phyloP scores from a whole-genome alignment of 2,888 invertebrate species.

The Exephanes ischioxanthus region DNA sequence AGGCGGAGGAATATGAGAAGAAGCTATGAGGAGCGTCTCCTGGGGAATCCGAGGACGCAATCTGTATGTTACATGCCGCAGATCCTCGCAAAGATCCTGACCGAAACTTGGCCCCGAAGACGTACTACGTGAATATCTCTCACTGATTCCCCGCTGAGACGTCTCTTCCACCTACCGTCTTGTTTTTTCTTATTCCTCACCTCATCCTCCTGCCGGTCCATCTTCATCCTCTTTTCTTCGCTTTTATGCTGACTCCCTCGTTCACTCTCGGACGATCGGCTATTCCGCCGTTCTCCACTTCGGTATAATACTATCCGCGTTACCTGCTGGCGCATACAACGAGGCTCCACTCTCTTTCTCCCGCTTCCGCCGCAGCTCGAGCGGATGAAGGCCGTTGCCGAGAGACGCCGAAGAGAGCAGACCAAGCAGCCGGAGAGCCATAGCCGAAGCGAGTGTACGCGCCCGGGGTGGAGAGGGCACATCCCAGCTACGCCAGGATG shows the following conservation, averaged over 20 bases:
- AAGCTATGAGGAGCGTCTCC: neutral
- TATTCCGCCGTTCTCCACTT: constrained; percentile 58
- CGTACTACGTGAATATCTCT: constrained; percentile 48
- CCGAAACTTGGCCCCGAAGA: constrained; percentile 28
- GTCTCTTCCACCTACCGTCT: neutral
- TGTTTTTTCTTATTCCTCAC: constrained; percentile 23
- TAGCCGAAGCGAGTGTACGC: constrained; percentile 58
- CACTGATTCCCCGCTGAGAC: constrained; percentile 20
- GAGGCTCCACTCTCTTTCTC: constrained; percentile 29
- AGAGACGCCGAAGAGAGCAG: constrained; percentile 49
- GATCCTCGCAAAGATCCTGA: constrained; percentile 33
- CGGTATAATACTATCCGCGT: constrained; percentile 61
- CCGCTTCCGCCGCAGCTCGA: constrained; percentile 39
- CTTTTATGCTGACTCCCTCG: constrained; percentile 53
- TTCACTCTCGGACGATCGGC: constrained; percentile 64
- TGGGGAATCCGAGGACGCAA: constrained; percentile 33
- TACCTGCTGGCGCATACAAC: constrained; percentile 57
- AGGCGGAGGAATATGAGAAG: neutral
- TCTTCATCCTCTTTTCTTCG: constrained; percentile 35
- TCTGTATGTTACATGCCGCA: constrained; percentile 21
- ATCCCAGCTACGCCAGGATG: constrained; percentile 69
- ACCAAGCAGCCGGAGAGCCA: constrained; percentile 50
- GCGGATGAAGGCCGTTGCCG: constrained; percentile 55
- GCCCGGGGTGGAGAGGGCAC: constrained; percentile 8
- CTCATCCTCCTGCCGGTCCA: constrained; percentile 27